Base-by-base conservation (phyloP, 2,888 invertebrate species). In the Notocelia uddmanniana region DNA sequence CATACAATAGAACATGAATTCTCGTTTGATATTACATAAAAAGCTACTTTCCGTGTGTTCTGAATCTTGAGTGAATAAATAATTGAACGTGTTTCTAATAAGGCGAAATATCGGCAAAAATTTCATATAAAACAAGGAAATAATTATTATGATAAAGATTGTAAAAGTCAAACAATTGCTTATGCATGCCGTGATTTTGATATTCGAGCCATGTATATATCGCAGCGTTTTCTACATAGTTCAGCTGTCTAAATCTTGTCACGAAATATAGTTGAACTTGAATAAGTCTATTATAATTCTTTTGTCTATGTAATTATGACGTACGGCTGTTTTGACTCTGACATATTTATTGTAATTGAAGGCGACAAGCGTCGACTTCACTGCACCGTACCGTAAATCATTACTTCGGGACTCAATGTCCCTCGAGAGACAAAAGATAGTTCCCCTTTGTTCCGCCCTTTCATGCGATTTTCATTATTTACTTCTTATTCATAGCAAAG, bases 361-460 rank as follows among this genome's bases (percentile, higher is more conserved):
- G 48, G 23, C 19, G 45, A 52, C 13, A 31, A 59, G 59, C n/a
- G 60, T 31, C 26, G 37, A 59, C 23, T 70, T 50, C 23, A 37
- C 52, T 66, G 66, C 59, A 59, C 41, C 41, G 59, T 70, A 59
- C 41, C 41, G 59, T 70, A 70, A 71, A 66, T 66, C 71, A 66
- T 71, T 66, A 71, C 66, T 54, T 71, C 50, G 50, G 66, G 66
- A 66, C 70, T 66, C 66, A 41, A 58, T 66, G 66, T 66, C 54
- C 41, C 71, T 13, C 34, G 59, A 21, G 66, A 71, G 50, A 71
- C 54, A 71, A 71, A 66, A 71, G 66, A 66, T 66, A 66, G 70
- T 66, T 71, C 52, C 45, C 37, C 23, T 58, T 66, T 66, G 70
- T 70, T 59, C 52, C 52, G 52, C 31, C 45, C 66, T 71, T 71